Base-by-base conservation (phyloP, 2,888 invertebrate species). In the Pterostichus madidus region DNA sequence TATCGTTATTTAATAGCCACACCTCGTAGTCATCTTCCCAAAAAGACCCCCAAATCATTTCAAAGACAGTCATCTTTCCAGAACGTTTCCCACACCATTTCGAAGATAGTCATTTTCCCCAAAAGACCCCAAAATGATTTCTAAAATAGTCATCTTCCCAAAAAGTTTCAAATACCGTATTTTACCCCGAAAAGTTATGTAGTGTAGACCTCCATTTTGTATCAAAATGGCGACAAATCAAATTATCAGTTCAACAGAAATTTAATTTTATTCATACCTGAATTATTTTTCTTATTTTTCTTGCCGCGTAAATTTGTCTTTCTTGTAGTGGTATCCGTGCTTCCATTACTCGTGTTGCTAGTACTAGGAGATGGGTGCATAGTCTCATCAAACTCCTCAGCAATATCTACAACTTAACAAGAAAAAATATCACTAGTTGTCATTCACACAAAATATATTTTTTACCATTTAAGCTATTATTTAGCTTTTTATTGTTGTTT, bases 401-500 rank as follows among this genome's bases (percentile, higher is more conserved):
- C 24, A 24, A 24, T 24, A 24, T 24, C 24, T n/a, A 39, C n/a
- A 71, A 13, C 17, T 39, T 13, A 44, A 32, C 15, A 17, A n/a
- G 0, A 49, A 49, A 49, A 49, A 11, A 75, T 46, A n/a, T 75
- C 2, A n/a, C n/a, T 11, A 49, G 17, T 80, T 68, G 1, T 13
- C 31, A 8, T 56, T 56, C 15, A 44, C 31, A 39, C 15, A 52
- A n/a, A 80, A 80, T 15, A 32, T 56, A 24, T 53, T 46, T 59
- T 68, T 81, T 81, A 77, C 84, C 75, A 56, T 81, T 56, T 24
- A 13, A 32, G 11, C 24, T 46, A 61, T 61, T 71, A n/a, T 83
- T 46, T 7, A 79, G 49, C 39, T 79, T 79, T 61, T 83, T 83
- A 44, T 83, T 83, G 52, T 83, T 79, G 52, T 79, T 79, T 17